Evolutionary conservation across 2,888 invertebrate genomes (phyloP).

Genomic region (Stenodema calcarata): DNA sequence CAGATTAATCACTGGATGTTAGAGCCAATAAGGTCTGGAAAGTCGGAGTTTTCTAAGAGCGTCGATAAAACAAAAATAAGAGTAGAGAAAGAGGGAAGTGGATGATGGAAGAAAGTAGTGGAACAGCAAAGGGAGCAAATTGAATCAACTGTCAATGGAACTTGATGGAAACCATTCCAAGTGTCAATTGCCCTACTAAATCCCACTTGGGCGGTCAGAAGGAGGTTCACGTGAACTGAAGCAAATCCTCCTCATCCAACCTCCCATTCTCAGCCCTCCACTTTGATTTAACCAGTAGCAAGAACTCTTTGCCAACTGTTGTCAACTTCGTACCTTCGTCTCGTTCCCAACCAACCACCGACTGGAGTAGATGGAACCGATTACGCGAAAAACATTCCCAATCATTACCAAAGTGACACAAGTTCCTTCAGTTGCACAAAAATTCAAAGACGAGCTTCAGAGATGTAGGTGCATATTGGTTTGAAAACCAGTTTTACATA

Average conservation of each 20-base stretch:
- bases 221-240: background rate
- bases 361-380: too few species aligned
- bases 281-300: background rate
- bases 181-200: slow-evolving; percentile 17
- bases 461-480: too few species aligned
- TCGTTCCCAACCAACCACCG: too few species aligned
- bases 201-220: background rate
- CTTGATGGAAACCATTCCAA: slow-evolving; percentile 15
- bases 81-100: background rate
- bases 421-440: too few species aligned
- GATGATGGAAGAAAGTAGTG: background rate
- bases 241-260: background rate
- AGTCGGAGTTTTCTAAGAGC: background rate
- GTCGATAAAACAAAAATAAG: background rate
- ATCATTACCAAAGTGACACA: too few species aligned
- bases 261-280: background rate
- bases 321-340: too few species aligned
- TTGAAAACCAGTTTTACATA: too few species aligned
- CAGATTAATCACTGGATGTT: too few species aligned
- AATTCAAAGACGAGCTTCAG: too few species aligned
- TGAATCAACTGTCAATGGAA: slow-evolving; percentile 9
- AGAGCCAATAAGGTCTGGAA: background rate
- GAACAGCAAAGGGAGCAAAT: background rate
- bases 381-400: too few species aligned
- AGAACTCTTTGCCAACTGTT: background rate